Base-by-base conservation (phyloP, 2,797 vertebrate genomes). In the Acipenser oxyrinchus region DNA sequence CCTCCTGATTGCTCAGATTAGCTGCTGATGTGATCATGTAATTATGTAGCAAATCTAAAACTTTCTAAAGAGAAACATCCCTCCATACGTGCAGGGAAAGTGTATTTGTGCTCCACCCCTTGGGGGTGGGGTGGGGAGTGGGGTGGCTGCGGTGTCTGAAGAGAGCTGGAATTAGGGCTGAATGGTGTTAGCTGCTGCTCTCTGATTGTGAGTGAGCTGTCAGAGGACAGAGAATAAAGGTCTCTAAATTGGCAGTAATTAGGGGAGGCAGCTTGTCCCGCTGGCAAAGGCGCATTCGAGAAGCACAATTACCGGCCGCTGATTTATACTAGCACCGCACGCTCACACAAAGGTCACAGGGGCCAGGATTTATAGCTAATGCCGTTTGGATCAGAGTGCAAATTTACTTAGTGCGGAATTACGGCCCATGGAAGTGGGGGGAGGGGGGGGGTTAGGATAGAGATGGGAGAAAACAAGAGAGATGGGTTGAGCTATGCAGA, bases 351-450 rank as follows among this genome's bases (percentile, higher is more conserved):
- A 90, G 89, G 88, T 90, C 87, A 81, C 69, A 3, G 68, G 70
- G 79, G 81, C 78, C 75, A 74, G 82, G 86, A 90, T 91, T 91
- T 88, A 91, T 86, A 79, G 80, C 76, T 71, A 67, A 67, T 63
- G 68, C 74, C 77, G 67, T 66, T 53, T 0, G 15, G 70, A 75
- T 78, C 75, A 78, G 74, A 77, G 70, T 62, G 1, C 71, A 73
- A 61, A 79, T 82, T 80, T 79, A 78, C 74, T 75, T 79, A 77
- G 73, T 70, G 51, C 78, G 70, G 68, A 67, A 13, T 65, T 66
- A 50, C 77, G 65, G 68, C 71, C 73, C 71, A 68, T 66, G 7
- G 0, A 67, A 0, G 50, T 12, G 8, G 37, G n/a, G 57, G 10
- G 11, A 13, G 49, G 1, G 66, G 18, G 65, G 10, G 51, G 13